Percentiles rank a stretch among this genome's conserved stretches.
Evolutionary conservation across 2,797 vertebrate species (phyloP).

Genomic region (Chloroceryle inda): DNA sequence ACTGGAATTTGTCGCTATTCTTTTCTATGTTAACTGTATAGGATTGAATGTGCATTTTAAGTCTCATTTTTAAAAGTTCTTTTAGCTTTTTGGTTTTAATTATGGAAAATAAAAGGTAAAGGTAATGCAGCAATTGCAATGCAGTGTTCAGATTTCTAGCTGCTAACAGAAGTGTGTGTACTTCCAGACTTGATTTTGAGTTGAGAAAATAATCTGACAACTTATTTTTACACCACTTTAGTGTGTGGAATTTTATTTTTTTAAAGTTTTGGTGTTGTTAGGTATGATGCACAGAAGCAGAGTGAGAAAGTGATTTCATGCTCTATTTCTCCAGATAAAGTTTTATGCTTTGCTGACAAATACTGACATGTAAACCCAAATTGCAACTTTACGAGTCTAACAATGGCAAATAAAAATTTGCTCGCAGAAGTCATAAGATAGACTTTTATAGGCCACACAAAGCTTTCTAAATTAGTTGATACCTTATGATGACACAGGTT

Average conservation of each 20-base stretch:
- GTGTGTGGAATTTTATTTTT: constrained; percentile 1
- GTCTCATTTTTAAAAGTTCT: neutral
- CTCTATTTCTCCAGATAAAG: constrained; percentile 71
- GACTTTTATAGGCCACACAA: neutral
- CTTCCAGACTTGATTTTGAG: constrained; percentile 57
- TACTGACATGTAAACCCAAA: constrained; percentile 43
- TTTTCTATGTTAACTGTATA: neutral
- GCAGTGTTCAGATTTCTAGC: constrained; percentile 28
- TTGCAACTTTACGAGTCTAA: constrained; percentile 15
- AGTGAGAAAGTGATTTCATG: constrained; percentile 76
- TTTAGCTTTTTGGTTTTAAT: constrained; percentile 4
- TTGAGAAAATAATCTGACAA: constrained; percentile 76
- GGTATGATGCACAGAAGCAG: constrained; percentile 63
- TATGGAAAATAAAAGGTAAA: constrained; percentile 19
- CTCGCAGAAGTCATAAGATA: neutral
- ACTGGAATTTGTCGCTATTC: constrained; percentile 27
- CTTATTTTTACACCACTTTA: constrained; percentile 67
- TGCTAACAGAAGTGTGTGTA: neutral
- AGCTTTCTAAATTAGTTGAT: neutral
- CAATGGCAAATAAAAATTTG: constrained; percentile 30
- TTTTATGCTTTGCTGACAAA: constrained; percentile 61
- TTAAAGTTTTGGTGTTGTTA: constrained; percentile 59
- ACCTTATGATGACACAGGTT: neutral
- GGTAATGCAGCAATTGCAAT: neutral
- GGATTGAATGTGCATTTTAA: neutral